Evolutionary conservation across 2,888 invertebrate species (phyloP), one percentile per base, ranked within the genome.

Genomic region (Drosophila fulvimacula): DNA sequence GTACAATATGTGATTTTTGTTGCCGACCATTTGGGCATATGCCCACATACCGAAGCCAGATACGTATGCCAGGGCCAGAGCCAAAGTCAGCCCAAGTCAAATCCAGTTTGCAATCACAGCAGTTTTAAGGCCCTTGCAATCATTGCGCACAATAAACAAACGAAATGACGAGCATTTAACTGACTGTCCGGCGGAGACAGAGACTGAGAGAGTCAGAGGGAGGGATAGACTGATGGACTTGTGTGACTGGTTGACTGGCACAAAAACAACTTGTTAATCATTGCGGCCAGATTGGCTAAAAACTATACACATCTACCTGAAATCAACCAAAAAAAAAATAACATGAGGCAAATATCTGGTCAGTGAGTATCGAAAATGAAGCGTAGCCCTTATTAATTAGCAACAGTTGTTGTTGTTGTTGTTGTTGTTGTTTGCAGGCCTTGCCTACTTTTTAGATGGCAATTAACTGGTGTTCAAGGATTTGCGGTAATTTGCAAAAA

Each of bases 131-230:
- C 73, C 49, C 75, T 73, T 69, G 75, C 86, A 86, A 86, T 88
- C 88, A 86, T 85, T 81, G 80, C 82, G 69, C 78, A 88, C 80
- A 85, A 86, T 88, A 88, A 87, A 86, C 88, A 86, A 88, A 80
- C 86, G 74, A 77, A 82, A 87, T 84, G 87, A 86, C 83, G 88
- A 88, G 88, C 82, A 83, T 88, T 87, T 87, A 86, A 86, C 87
- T 72, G 80, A 87, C 84, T 83, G 75, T 56, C 71, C 83, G 59
- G 66, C 63, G 65, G 62, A 69, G 58, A 17, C 58, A 44, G 6
- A 15, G 38, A 13, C 55, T 32, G 11, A 17, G 39, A 15, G 65
- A 49, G 62, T 68, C 58, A 17, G 61, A 44, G 10, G 9, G 38
- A 13, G 55, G 32, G 11, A 17, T 34, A 15, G 65, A 55, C 55